Base-by-base conservation (phyloP, 1,140 invertebrate genomes). In the Cyclargus thomasi region DNA sequence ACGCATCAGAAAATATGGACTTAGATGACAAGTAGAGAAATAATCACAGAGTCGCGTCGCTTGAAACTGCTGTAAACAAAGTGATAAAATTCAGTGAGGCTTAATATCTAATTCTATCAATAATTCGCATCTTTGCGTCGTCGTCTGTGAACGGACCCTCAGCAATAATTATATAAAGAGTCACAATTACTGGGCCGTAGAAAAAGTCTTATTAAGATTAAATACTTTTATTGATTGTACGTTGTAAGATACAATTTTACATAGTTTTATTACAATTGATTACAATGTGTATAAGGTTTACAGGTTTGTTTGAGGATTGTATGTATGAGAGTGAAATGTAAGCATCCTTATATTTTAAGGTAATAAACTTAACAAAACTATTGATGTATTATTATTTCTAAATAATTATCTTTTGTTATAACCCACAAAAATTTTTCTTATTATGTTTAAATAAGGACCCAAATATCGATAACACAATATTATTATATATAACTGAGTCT, bases 1-100 rank as follows among this genome's bases (percentile, higher is more conserved):
- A 69, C 29, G 64, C 62, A 0, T 67, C 81, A 16, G 83, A 82
- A 55, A 81, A 78, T 53, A 87, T 87, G 84, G 84, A 87, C 17
- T 63, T 87, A 17, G 83, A 85, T 18, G 71, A 70, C 18, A 74
- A 70, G 53, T 65, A 67, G 64, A 67, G 29, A 8, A 5, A 6
- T 29, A 29, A 29, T 29, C 29, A 8, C 5, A 29, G 29, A 29
- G 29, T 29, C 1, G 29, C 29, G 29, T 7, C 29, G 8, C 29
- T 29, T 29, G 29, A 29, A 29, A 29, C 5, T 29, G 29, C 29
- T 2, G 29, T 29, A 7, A 29, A 29, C 29, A 29, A 7, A 29
- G 8, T 23, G 6, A 23, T 23, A 23, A 23, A 23, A 23, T 29
- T 29, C 29, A 29, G 29, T 7, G 29, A 29, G 5, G 29, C 29